Conservation (phyloP, 2,888 invertebrate species). For the Pristionchus japonicus region DNA sequence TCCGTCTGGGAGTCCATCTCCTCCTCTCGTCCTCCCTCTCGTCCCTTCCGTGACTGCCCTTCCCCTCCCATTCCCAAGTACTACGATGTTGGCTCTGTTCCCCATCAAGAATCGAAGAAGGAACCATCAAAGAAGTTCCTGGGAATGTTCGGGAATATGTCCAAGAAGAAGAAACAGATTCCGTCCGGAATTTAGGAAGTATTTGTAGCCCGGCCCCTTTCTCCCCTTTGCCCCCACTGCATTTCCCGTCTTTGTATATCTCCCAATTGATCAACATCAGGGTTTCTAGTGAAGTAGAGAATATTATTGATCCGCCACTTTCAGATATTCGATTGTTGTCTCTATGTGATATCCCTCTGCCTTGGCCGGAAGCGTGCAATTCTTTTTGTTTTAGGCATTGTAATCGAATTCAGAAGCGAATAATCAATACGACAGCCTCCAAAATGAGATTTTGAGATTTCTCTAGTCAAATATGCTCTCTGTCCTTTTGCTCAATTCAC, state of each 20-base stretch:
- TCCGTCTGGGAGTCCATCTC: conserved; percentile 46
- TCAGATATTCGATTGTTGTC: not conserved
- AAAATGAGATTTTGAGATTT: not conserved
- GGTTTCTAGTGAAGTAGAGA: conserved; percentile 28
- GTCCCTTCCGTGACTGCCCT: not conserved
- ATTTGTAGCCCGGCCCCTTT: not conserved
- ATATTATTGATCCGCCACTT: not conserved
- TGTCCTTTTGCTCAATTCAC: not conserved
- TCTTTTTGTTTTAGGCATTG: not conserved
- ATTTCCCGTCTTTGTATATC: conserved; percentile 6
- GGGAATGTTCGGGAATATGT: conserved; percentile 47
- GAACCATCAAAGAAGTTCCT: not conserved
- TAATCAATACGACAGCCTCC: not conserved
- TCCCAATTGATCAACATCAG: conserved; percentile 4
- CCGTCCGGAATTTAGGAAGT: not conserved
- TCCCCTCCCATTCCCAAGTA: conserved; percentile 44
- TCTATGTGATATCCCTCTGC: conserved; percentile 21
- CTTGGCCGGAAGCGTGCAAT: conserved; percentile 39
- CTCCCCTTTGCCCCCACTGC: not conserved
- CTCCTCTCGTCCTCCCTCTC: conserved; percentile 28
- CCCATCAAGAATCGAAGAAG: not conserved
- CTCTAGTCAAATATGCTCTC: conserved; percentile 8
- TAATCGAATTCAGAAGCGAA: not conserved
- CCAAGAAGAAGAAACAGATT: conserved; percentile 25
- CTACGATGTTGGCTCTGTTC: not conserved